Base-by-base conservation (phyloP, 2,113 vertebrate species). In the Herpetotheres cachinnans region DNA sequence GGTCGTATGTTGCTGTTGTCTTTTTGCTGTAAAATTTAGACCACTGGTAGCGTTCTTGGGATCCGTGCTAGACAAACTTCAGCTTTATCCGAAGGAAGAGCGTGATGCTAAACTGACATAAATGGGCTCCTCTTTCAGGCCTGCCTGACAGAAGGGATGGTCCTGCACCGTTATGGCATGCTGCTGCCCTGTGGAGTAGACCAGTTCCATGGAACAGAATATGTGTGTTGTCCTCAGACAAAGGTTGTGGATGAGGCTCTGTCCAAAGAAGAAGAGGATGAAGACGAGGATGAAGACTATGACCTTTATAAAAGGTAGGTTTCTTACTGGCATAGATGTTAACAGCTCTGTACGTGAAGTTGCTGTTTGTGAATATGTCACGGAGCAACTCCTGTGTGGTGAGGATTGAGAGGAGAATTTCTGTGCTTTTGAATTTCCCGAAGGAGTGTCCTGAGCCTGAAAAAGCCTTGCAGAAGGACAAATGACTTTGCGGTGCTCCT, bases 101-200 rank as follows among this genome's bases (percentile, higher is more conserved):
- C 12, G 0, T 9, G 38, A 4, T 65, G 42, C 55, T 73, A 2
- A 56, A 8, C 19, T 74, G 62, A 40, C 2, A 0, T 10, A 5
- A 26, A 27, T n/a, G 13, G 74, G 22, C 59, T 96, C 13, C 62
- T 59, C 77, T 93, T 93, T 9, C 90, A 99, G 99, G 99, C 99
- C 36, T 99, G 99, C 63, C 92, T 98, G 95, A 98, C 99, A 22
- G 98, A 98, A 85, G 98, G 98, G 49, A 99, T 98, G 98, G 97
- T 98, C 89, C 98, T 99, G 70, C 99, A 99, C 97, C 99, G 98
- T 97, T 99, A 99, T 0, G 99, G 99, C 73, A 99, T 99, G 99
- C 98, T 99, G 95, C 98, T 99, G 76, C 99, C 99, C 77, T 99
- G 99, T 1, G 99, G 99, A 22, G 98, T 99, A 0, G 99, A 99